Evolutionary conservation across 2,888 invertebrate genomes (phyloP).

Genomic region (Dasypolia templi): DNA sequence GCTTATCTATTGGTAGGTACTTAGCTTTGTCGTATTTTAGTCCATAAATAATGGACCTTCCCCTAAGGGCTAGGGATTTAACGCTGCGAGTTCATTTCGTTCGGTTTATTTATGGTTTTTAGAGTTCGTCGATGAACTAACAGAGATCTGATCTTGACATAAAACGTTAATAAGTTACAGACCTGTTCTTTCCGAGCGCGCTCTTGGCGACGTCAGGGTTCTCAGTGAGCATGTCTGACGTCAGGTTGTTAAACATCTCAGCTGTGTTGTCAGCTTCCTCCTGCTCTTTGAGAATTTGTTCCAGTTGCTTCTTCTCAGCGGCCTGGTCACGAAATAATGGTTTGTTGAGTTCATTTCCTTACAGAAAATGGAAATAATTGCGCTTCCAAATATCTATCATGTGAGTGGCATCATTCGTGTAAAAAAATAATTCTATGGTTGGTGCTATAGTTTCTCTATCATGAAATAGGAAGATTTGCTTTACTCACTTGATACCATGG

Average conservation of each 20-base stretch:
- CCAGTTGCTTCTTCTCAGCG: conserved; percentile 90
- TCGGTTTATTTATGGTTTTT: background rate
- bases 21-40: too few species aligned
- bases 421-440: background rate
- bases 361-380: background rate
- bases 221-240: conserved; percentile 96
- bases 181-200: conserved; percentile 93
- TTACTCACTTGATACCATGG: too few species aligned
- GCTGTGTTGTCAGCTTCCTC: conserved; percentile 95
- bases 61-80: background rate
- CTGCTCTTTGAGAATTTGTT: conserved; percentile 89
- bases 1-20: too few species aligned
- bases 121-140: background rate
- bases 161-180: conserved; percentile 6
- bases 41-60: too few species aligned
- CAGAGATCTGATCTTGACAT: background rate
- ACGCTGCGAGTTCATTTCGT: too few species aligned
- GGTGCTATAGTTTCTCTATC: background rate
- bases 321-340: conserved; percentile 79
- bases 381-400: background rate
- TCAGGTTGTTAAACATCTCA: conserved; percentile 95
- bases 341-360: background rate
- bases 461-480: background rate
- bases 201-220: conserved; percentile 95
- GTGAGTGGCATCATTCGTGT: background rate